phyloP scores from a whole-genome alignment of 2,113 vertebrate species.

The Burhinus oedicnemus region DNA sequence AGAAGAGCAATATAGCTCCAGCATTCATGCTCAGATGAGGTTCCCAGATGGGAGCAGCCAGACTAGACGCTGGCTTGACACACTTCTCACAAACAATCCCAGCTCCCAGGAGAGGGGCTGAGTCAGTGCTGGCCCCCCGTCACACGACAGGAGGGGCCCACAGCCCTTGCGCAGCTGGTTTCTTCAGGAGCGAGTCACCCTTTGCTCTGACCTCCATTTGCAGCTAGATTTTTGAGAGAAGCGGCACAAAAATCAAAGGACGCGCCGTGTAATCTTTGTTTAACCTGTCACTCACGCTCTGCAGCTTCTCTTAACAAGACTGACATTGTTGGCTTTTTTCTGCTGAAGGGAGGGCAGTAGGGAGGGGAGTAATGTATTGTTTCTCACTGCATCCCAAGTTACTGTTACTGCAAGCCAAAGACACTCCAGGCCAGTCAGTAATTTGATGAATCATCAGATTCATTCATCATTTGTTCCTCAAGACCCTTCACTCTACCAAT shows the following conservation, averaged over 20 bases:
- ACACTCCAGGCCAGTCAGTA: neutral
- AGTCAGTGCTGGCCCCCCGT: neutral
- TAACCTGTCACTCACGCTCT: neutral
- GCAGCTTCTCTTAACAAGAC: neutral
- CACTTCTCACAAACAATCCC: neutral
- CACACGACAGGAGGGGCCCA: accelerated
- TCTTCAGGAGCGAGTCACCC: neutral
- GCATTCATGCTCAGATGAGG: neutral
- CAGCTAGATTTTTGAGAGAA: neutral
- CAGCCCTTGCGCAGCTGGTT: neutral
- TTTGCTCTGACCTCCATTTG: neutral
- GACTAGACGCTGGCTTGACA: neutral
- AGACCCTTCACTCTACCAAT: neutral
- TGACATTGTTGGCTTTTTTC: neutral
- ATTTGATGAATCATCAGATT: neutral
- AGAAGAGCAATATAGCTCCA: neutral
- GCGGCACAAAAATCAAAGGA: neutral
- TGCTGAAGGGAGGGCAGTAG: neutral
- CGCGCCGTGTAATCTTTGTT: neutral
- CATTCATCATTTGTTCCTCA: neutral
- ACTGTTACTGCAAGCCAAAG: neutral
- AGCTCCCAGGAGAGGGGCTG: neutral
- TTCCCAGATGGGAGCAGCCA: neutral
- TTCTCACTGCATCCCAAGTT: neutral
- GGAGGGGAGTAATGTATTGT: neutral